Conservation (phyloP, 2,888 invertebrate genomes). For the Shargacucullia verbasci region DNA sequence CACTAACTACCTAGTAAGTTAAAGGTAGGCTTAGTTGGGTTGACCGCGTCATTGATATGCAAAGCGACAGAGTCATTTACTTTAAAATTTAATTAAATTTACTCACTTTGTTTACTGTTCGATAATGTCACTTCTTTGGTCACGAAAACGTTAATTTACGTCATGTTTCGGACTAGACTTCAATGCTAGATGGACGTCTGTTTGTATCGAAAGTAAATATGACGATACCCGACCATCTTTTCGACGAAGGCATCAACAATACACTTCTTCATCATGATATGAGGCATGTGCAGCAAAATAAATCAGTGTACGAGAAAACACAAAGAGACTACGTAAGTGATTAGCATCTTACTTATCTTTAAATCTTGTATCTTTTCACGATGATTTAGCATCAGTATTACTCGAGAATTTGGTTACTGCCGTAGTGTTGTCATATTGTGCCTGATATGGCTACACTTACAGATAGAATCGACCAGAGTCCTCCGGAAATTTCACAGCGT, state of each 20-base stretch:
- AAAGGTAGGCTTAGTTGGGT: conserved; percentile 14
- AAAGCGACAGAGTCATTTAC: conserved; percentile 71
- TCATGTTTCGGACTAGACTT: conserved; percentile 11
- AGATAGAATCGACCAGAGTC: too few species aligned
- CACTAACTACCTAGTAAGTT: background rate
- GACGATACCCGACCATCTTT: conserved; percentile 80
- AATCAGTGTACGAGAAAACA: conserved; percentile 72
- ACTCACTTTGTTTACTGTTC: conserved; percentile 73
- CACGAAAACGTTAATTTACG: conserved; percentile 53
- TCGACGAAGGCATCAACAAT: conserved; percentile 81
- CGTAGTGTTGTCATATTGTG: too few species aligned
- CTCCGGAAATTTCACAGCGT: too few species aligned
- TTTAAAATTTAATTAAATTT: conserved; percentile 83
- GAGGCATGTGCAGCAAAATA: conserved; percentile 74
- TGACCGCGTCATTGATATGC: conserved; percentile 75
- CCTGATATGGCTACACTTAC: too few species aligned
- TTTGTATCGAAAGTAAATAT: conserved; percentile 28
- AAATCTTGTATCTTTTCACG: too few species aligned
- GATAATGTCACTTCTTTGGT: conserved; percentile 65
- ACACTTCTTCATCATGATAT: conserved; percentile 77
- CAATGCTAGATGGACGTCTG: conserved; percentile 29
- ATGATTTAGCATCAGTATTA: too few species aligned
- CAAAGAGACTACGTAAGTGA: conserved; percentile 82
- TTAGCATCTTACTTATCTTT: too few species aligned
- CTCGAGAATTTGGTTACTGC: too few species aligned